A percentile compares a stretch with the other conserved stretches of the same genome.
Conservation (phyloP, 2,888 invertebrate species). For the Ophion slaviceki region DNA sequence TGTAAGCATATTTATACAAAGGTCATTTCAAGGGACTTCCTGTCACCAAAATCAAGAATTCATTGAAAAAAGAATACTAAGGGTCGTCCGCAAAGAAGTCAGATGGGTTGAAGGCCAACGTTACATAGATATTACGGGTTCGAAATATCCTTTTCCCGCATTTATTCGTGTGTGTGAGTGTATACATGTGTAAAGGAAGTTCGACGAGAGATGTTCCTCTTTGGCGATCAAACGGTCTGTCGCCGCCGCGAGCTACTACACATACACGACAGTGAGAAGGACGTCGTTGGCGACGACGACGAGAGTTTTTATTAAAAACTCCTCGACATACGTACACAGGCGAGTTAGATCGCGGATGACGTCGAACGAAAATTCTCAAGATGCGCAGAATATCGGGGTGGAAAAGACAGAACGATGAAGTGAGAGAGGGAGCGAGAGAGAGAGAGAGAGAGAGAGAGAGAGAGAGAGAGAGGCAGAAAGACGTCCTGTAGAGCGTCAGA, state of each 20-base stretch:
- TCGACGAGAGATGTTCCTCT: conserved; percentile 53
- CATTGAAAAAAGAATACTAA: too few species aligned
- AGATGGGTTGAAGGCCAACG: too few species aligned
- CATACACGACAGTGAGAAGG: conserved; percentile 30
- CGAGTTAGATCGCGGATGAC: conserved; percentile 40
- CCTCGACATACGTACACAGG: conserved; percentile 24
- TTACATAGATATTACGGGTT: too few species aligned
- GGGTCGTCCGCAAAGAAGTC: too few species aligned
- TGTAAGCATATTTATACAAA: not conserved
- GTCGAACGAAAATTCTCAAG: conserved; percentile 56
- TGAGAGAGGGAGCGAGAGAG: conserved; percentile 21
- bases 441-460: conserved; percentile 20
- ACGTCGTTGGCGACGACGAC: conserved; percentile 17
- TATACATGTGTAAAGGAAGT: conserved; percentile 25
- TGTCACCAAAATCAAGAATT: too few species aligned
- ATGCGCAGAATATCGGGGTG: conserved; percentile 53
- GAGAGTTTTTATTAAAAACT: conserved; percentile 64
- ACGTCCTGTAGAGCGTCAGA: conserved; percentile 59
- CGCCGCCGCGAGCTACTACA: conserved; percentile 51
- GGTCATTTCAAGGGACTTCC: not conserved
- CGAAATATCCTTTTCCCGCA: too few species aligned
- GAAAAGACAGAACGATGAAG: conserved; percentile 3
- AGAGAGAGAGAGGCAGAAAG: not conserved
- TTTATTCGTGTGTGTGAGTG: too few species aligned
- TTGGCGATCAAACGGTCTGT: conserved; percentile 63